phyloP scores from a whole-genome alignment of 1,140 invertebrate genomes.

The Ceratitis capitata region DNA sequence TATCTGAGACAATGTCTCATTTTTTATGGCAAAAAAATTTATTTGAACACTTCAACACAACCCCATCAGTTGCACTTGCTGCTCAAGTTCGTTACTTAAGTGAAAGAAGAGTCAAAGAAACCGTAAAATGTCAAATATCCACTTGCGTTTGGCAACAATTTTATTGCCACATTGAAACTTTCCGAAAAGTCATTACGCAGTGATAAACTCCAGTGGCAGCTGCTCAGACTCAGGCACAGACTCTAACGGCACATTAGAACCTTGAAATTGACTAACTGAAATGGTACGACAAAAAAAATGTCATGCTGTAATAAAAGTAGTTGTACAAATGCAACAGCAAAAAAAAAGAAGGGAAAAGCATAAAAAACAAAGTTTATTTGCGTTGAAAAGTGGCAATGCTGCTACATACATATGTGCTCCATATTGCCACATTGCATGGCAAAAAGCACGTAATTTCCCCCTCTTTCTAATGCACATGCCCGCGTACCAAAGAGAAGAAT shows the following conservation, averaged over 20 bases:
- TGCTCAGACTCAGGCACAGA: not conserved
- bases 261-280: slow-evolving; percentile 19
- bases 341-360: not conserved
- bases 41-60: not conserved
- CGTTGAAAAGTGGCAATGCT: not conserved
- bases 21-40: too few relatives aligned
- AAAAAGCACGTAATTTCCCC: not conserved
- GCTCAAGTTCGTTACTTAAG: too few relatives aligned
- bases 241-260: slow-evolving; percentile 2
- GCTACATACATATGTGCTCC: not conserved
- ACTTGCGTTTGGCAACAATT: not conserved
- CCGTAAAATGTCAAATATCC: not conserved
- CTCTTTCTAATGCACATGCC: not conserved
- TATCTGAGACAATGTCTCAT: too few relatives aligned
- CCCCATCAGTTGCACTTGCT: not conserved
- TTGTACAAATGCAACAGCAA: not conserved
- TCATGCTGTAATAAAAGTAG: not conserved
- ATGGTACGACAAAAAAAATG: not conserved
- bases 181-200: not conserved
- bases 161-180: not conserved
- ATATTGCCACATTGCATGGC: not conserved
- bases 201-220: slow-evolving; percentile 4
- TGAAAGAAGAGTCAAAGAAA: not conserved
- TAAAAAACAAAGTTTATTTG: slow-evolving; percentile 2
- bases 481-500: not conserved